Base-by-base conservation (phyloP, 2,888 invertebrate genomes). In the Drosophila prostipennis region DNA sequence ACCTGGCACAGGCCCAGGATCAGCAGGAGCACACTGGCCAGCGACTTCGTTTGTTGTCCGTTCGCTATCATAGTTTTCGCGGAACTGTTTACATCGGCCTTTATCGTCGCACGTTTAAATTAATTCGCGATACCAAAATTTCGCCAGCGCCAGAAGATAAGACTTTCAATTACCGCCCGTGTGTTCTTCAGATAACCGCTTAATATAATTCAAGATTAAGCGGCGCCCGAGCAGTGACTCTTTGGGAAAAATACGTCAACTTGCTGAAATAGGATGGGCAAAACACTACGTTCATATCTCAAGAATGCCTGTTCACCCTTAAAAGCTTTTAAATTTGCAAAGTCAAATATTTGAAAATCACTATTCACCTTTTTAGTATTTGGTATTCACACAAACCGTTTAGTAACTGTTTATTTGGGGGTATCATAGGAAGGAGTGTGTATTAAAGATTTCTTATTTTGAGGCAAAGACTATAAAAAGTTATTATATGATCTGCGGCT, bases 61-160 rank as follows among this genome's bases (percentile, higher is more conserved):
- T 77, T 68, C 51, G 46, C 61, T 23, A 34, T 58, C 81, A 73
- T 75, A 48, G 70, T 48, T 78, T 79, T 52, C 63, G 65, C n/a
- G 19, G 53, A 87, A 87, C 87, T 82, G 85, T 84, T 84, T 84
- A 87, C 73, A 72, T 68, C 65, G 55, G 19, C 43, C 68, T 68
- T 75, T 78, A 74, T 75, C 58, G 48, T 43, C 34, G 43, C 55
- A 53, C 64, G 54, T 83, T 87, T 87, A 84, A 80, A 87, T 84
- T 77, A 78, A 77, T 65, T 58, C 43, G 73, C 56, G 70, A 71
- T 78, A 72, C 65, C 56, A 63, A 61, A 61, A 55, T 55, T 52
- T 46, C 39, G 49, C 53, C 26, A 54, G 23, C 36, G 7, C 13
- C 42, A 39, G 29, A 11, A 60, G 87, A 82, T 87, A 82, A 82